Evolutionary conservation across 2,888 invertebrate genomes (phyloP).

Genomic region (Gastrophysa polygoni): DNA sequence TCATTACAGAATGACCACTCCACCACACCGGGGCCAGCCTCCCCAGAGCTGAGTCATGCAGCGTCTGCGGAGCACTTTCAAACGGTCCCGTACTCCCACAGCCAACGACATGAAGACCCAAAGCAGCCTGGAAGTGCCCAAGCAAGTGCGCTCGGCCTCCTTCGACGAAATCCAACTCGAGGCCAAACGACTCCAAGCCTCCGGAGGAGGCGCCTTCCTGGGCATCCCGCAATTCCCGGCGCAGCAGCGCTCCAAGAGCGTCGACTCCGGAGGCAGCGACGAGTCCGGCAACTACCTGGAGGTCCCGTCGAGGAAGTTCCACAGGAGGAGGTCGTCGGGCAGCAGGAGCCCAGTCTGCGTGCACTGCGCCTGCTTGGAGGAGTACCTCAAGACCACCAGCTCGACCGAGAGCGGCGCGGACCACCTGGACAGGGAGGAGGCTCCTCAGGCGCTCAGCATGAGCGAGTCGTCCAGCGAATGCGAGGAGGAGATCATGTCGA

Average conservation of each 20-base stretch:
- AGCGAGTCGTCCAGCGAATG: constrained; percentile 62
- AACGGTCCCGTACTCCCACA: constrained; percentile 85
- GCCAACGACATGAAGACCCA: constrained; percentile 92
- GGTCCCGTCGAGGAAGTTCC: constrained; percentile 66
- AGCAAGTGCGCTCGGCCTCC: constrained; percentile 87
- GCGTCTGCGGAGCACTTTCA: constrained; percentile 84
- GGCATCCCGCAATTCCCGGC: constrained; percentile 71
- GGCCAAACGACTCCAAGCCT: constrained; percentile 63
- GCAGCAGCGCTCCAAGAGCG: constrained; percentile 78
- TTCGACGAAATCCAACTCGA: constrained; percentile 73
- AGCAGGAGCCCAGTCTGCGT: constrained; percentile 71
- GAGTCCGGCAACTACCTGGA: constrained; percentile 65
- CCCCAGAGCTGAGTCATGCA: constrained; percentile 63
- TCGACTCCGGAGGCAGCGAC: constrained; percentile 77
- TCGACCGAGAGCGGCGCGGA: constrained; percentile 13
- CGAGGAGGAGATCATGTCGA: constrained; percentile 56
- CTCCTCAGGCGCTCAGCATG: constrained; percentile 57
- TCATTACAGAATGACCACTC: constrained; percentile 26
- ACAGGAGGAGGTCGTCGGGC: constrained; percentile 68
- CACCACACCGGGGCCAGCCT: constrained; percentile 15
- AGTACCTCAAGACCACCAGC: constrained; percentile 63
- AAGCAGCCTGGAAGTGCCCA: constrained; percentile 88
- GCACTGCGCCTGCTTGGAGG: constrained; percentile 78
- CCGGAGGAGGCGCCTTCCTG: constrained; percentile 58
- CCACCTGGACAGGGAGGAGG: constrained; percentile 37